Base-by-base conservation (phyloP, 2,113 vertebrate species). In the Neomonachus schauinslandi region DNA sequence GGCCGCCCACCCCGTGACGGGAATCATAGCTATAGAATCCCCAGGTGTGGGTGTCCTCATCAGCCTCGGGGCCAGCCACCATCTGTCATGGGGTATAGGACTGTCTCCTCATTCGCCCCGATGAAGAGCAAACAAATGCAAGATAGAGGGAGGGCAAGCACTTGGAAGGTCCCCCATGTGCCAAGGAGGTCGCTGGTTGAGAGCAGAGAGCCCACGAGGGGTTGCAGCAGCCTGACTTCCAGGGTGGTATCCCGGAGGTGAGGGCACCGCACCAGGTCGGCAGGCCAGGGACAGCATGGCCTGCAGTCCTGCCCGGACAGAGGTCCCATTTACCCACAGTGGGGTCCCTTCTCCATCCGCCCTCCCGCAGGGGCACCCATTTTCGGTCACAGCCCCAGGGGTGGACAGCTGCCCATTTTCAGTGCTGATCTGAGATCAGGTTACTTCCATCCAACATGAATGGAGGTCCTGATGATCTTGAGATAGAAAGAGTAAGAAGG, bases 1-100 rank as follows among this genome's bases (percentile, higher is more conserved):
- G 39, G 39, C 72, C 7, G 0, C 3, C 19, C 19, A 61, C 39
- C 39, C 7, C 0, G 2, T 76, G 39, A 76, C 24, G 1, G 24
- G 24, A 76, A 76, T 46, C 36, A 26, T 2, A 36, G 67, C 16
- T 18, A 7, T 19, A 6, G 72, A 24, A 15, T 7, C 28, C 24
- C 12, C 72, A 3, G 39, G 13, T 15, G 39, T 8, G 12, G 39
- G 72, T 15, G 72, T 28, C 39, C 72, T 36, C n/a, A 0, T n/a
- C n/a, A 5, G 18, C 18, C 39, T 46, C 28, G 36, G 72, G 7
- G 72, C 11, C 39, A 26, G 39, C 39, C 3, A 13, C 24, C 72
- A 4, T 15, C 39, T 16, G 39, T 12, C 12, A 0, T 16, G 72
- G 39, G 72, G 22, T 42, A 15, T 15, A 22, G 39, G 39, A 28